Conservation (phyloP, 1,140 invertebrate species). For the Anoplolepis gracilipes region DNA sequence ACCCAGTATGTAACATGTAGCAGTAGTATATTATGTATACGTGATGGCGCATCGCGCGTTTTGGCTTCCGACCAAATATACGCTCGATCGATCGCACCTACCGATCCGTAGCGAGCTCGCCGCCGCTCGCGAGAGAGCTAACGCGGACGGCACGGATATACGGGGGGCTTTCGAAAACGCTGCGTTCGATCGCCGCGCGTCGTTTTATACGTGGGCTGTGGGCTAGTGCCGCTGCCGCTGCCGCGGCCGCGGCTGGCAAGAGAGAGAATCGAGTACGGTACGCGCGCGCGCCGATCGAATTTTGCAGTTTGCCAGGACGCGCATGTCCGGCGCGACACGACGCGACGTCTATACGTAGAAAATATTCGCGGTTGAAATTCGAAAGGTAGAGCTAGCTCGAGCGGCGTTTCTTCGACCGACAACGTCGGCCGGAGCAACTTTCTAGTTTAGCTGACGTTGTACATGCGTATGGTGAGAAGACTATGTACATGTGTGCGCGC, state of each 20-base stretch:
- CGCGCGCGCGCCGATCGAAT: constrained; percentile 59
- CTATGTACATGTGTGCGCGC: constrained; percentile 54
- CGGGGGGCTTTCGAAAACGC: constrained; percentile 53
- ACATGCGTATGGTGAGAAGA: constrained; percentile 65
- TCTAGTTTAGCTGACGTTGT: constrained; percentile 85
- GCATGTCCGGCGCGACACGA: constrained; percentile 25
- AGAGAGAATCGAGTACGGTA: constrained; percentile 51
- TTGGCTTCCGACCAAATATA: constrained; percentile 62
- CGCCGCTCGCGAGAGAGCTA: constrained; percentile 52
- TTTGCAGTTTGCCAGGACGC: constrained; percentile 43
- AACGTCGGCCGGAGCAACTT: constrained; percentile 83
- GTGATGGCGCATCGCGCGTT: constrained; percentile 48
- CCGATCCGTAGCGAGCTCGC: constrained; percentile 56
- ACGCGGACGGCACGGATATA: constrained; percentile 55
- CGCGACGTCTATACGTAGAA: constrained; percentile 48
- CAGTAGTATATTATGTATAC: constrained; percentile 54
- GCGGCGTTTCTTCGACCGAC: constrained; percentile 78
- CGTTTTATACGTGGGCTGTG: constrained; percentile 53
- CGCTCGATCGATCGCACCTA: constrained; percentile 62
- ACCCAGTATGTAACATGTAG: constrained; percentile 22
- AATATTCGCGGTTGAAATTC: constrained; percentile 81
- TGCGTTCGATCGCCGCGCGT: constrained; percentile 56
- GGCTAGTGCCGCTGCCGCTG: not conserved
- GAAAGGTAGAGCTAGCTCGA: constrained; percentile 81
- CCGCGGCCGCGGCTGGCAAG: constrained; percentile 10